phyloP scores from a whole-genome alignment of 2,888 invertebrate species.

The Cataglyphis albicans region DNA sequence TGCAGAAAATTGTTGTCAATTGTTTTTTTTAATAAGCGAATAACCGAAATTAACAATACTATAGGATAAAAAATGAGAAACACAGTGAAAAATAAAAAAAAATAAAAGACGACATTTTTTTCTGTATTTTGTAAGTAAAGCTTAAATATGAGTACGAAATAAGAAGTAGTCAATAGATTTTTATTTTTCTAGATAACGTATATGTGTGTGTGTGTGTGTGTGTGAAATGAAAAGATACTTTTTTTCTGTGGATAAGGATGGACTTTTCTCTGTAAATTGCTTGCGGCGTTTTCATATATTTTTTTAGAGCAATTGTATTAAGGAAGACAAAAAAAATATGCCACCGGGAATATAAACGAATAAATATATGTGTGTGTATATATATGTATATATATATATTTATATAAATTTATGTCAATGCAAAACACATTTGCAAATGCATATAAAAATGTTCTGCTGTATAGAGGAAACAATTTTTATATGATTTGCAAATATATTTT shows the following conservation, averaged over 20 bases:
- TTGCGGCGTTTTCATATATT: constrained; percentile 28
- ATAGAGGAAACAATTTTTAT: neutral
- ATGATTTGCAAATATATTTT: neutral
- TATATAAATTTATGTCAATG: too few relatives aligned
- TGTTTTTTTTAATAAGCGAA: constrained; percentile 28
- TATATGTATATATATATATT: too few relatives aligned
- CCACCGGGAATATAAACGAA: constrained; percentile 19
- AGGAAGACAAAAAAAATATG: constrained; percentile 17
- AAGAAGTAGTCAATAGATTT: constrained; percentile 72
- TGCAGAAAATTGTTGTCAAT: constrained; percentile 7
- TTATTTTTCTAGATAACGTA: constrained; percentile 60
- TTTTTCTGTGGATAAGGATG: constrained; percentile 57
- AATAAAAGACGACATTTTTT: constrained; percentile 68
- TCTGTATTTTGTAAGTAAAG: constrained; percentile 60
- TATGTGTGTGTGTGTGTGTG: neutral
- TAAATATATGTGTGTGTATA: neutral
- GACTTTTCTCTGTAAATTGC: constrained; percentile 54
- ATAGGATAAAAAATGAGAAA: constrained; percentile 9
- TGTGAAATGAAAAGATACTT: constrained; percentile 40
- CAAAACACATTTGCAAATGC: too few relatives aligned
- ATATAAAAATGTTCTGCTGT: neutral
- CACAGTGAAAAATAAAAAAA: constrained; percentile 12
- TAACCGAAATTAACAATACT: constrained; percentile 61
- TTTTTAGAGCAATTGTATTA: constrained; percentile 35
- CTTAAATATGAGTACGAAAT: constrained; percentile 64